phyloP scores from a whole-genome alignment of 1,140 invertebrate species.

The Dendroctonus valens region DNA sequence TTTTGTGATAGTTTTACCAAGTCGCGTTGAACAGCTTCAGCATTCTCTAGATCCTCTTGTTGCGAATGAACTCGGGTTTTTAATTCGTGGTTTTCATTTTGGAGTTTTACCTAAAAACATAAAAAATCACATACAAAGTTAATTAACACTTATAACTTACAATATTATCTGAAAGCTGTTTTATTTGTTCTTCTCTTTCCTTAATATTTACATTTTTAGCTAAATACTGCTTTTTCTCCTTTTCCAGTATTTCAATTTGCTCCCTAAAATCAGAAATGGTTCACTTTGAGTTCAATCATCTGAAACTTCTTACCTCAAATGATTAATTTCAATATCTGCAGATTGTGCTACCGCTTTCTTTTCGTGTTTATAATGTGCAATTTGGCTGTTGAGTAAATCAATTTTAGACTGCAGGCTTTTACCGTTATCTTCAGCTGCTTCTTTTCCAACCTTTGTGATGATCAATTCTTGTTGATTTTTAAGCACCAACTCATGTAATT shows the following conservation, averaged over 20 bases:
- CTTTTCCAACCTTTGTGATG: constrained; percentile 84
- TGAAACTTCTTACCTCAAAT: constrained; percentile 51
- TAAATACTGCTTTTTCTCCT: constrained; percentile 36
- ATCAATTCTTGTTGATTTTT: constrained; percentile 89
- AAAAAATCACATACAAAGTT: constrained; percentile 5
- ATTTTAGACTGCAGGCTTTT: constrained; percentile 71
- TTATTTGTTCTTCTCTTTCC: constrained; percentile 19
- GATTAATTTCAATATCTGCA: constrained; percentile 61
- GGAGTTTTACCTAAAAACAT: constrained; percentile 57
- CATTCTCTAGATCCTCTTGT: constrained; percentile 91
- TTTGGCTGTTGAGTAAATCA: constrained; percentile 71
- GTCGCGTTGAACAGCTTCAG: constrained; percentile 95
- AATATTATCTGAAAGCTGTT: constrained; percentile 9
- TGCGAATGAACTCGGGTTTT: constrained; percentile 75
- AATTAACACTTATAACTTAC: constrained; percentile 17
- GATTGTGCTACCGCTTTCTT: constrained; percentile 61
- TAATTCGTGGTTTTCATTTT: constrained; percentile 62
- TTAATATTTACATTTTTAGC: constrained; percentile 26
- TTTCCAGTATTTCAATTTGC: constrained; percentile 39
- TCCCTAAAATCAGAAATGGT: constrained; percentile 36
- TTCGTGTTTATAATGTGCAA: constrained; percentile 56
- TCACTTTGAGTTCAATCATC: not conserved
- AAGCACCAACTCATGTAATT: constrained; percentile 84
- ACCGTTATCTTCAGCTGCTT: constrained; percentile 77
- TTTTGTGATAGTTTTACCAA: constrained; percentile 96